Evolutionary conservation across 2,113 vertebrate genomes (phyloP).

Genomic region (Oenanthe melanoleuca): DNA sequence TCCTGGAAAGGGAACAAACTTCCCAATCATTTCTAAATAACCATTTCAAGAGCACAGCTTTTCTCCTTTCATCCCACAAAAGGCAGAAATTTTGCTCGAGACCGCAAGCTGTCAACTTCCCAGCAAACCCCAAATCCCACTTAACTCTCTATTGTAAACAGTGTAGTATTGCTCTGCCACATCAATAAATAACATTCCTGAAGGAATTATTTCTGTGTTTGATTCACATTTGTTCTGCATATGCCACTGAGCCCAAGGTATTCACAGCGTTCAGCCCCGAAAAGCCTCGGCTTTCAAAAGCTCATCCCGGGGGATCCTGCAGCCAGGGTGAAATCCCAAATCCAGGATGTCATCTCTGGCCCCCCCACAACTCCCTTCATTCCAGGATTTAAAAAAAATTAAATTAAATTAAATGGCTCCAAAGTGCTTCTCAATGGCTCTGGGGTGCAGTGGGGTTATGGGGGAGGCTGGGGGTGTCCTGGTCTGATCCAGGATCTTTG

Average conservation of each 20-base stretch:
- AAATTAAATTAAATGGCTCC: rapidly evolving
- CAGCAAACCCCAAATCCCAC: conserved; percentile 69
- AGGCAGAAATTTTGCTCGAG: conserved; percentile 67
- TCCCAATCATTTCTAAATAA: conserved; percentile 75
- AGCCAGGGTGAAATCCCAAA: neutral
- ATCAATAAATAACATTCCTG: conserved; percentile 75
- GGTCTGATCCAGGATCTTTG: neutral
- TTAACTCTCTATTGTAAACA: conserved; percentile 76
- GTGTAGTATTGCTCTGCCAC: conserved; percentile 70
- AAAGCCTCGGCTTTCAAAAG: conserved; percentile 44
- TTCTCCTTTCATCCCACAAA: conserved; percentile 74
- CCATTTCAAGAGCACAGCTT: conserved; percentile 74
- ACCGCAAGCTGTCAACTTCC: conserved; percentile 76
- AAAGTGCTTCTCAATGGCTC: neutral
- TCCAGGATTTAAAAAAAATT: neutral
- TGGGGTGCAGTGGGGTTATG: rapidly evolving
- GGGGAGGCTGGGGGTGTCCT: neutral
- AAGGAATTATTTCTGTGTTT: conserved; percentile 70
- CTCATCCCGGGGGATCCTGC: neutral
- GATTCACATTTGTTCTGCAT: conserved; percentile 79
- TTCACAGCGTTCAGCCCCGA: conserved; percentile 12
- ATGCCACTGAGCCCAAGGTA: conserved; percentile 73
- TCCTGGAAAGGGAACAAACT: conserved; percentile 71
- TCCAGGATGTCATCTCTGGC: neutral
- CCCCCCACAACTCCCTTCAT: neutral